phyloP scores from a whole-genome alignment of 35 echinoderm and acorn worm species.

The Stichopus chloronotus region DNA sequence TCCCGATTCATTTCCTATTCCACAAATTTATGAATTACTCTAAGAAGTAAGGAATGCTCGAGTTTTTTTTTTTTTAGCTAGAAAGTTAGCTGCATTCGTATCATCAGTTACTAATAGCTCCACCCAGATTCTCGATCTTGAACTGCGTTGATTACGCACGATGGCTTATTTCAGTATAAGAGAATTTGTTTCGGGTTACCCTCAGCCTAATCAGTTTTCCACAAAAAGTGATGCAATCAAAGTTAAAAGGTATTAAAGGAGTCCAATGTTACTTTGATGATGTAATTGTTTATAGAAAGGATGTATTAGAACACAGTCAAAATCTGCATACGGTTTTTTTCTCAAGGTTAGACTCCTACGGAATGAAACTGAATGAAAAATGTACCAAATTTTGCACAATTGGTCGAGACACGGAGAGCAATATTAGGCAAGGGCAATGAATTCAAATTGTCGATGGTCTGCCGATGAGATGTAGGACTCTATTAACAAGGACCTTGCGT shows the following conservation, averaged over 20 bases:
- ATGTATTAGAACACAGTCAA: conserved; percentile 55
- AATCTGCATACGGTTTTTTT: conserved; percentile 47
- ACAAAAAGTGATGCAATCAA: conserved; percentile 65
- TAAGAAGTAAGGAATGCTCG: conserved; percentile 47
- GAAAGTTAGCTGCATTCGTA: conserved; percentile 62
- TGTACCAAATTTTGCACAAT: conserved; percentile 24
- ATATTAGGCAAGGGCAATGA: conserved; percentile 4
- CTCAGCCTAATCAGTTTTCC: conserved; percentile 65
- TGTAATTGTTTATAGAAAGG: conserved; percentile 67
- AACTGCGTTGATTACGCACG: conserved; percentile 69
- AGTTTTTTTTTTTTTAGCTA: conserved; percentile 50
- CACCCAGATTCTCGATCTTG: conserved; percentile 49
- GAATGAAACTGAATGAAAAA: conserved; percentile 57
- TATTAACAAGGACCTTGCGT: conserved; percentile 23
- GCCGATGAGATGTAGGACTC: not conserved
- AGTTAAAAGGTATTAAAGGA: conserved; percentile 48
- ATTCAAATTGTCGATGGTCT: not conserved
- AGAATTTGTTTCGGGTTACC: conserved; percentile 71
- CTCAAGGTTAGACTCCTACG: conserved; percentile 14
- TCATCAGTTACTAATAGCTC: conserved; percentile 63
- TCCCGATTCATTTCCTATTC: conserved; percentile 64
- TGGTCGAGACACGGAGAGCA: not conserved
- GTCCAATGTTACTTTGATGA: conserved; percentile 79
- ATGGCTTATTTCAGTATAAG: conserved; percentile 65
- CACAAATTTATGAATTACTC: conserved; percentile 63